Evolutionary conservation across 2,113 vertebrate species (phyloP), one percentile per base, ranked within the genome.

Genomic region (Mobula birostris): DNA sequence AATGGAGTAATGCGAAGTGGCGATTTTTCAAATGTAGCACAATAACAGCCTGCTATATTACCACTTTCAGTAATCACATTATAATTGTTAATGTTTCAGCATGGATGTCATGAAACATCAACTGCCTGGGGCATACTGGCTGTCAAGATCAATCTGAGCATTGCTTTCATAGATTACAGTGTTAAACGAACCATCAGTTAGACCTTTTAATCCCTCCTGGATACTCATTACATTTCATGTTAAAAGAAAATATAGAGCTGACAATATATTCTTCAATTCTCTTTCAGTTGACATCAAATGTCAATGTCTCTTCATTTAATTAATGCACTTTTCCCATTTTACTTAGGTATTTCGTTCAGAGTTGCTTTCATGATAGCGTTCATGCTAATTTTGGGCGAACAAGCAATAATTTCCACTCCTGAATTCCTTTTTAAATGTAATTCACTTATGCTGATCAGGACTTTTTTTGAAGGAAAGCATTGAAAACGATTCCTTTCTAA

Each of bases 61-160:
- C 83, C 85, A 88, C 85, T 88, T 66, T 29, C 85, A 17, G 29
- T 19, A 66, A 88, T 88, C 85, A 88, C 85, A 88, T 88, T 88
- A 66, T 88, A 88, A 88, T 88, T 66, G 61, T 88, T 66, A 66
- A 88, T 88, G 61, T 66, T 88, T 32, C 29, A 88, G 83, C 66
- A 58, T 58, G 15, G 61, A 88, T 88, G 85, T 88, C 85, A 88
- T 66, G 58, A 88, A 88, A 88, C 85, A 66, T 66, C 85, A 88
- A 88, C 85, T 66, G 85, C 85, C 61, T 66, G 5, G 56, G 66
- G 58, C 61, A 88, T 66, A 90, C 85, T n/a, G 29, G 85, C 61
- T 90, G 85, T 61, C 58, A 90, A 61, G 14, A 90, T 90, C 85
- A 90, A 63, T 61, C 66, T 66, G 29, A 66, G 63, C 85, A 90